Percentiles rank a stretch among this genome's conserved stretches.
phyloP scores from a whole-genome alignment of 2,888 invertebrate species.

The Eretmocerus hayati region DNA sequence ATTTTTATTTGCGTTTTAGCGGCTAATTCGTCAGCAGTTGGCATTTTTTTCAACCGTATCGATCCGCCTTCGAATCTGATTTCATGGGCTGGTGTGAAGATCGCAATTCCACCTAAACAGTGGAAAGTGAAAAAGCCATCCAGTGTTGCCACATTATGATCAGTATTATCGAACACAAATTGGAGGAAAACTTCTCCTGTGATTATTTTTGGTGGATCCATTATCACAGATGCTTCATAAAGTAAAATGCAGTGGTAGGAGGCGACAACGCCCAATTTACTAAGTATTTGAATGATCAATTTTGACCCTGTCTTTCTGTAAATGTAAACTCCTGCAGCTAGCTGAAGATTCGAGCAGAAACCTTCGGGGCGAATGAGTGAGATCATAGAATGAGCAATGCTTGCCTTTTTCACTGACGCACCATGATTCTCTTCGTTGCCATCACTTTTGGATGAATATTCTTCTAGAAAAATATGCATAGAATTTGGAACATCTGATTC shows the following conservation, averaged over 20 bases:
- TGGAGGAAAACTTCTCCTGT: not conserved
- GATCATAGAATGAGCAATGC: not conserved
- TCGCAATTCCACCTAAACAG: too few relatives aligned
- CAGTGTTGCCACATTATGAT: not conserved
- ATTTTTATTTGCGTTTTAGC: not conserved
- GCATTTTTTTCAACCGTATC: not conserved
- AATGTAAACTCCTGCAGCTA: conserved; percentile 16
- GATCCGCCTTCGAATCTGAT: not conserved
- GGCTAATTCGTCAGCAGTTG: not conserved
- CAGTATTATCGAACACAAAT: not conserved
- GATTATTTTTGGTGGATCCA: too few relatives aligned
- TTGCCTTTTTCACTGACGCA: not conserved
- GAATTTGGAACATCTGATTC: conserved; percentile 4
- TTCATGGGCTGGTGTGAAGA: not conserved
- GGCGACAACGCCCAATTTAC: conserved; percentile 12
- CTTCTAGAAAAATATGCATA: conserved; percentile 10
- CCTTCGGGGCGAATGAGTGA: conserved; percentile 9
- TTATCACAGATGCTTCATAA: conserved; percentile 14
- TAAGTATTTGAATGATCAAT: conserved; percentile 13
- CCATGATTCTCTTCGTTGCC: not conserved
- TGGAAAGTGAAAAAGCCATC: conserved; percentile 9
- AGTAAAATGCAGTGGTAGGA: conserved; percentile 10
- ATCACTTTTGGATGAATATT: not conserved
- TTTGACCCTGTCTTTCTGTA: conserved; percentile 16
- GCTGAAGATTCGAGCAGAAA: too few relatives aligned